Percentiles rank a stretch among this genome's conserved stretches.
These are phyloP conservation scores for Acleris cristana DNA, from an alignment of 2,888 invertebrate species.

Conservation along the genomic window DNA sequence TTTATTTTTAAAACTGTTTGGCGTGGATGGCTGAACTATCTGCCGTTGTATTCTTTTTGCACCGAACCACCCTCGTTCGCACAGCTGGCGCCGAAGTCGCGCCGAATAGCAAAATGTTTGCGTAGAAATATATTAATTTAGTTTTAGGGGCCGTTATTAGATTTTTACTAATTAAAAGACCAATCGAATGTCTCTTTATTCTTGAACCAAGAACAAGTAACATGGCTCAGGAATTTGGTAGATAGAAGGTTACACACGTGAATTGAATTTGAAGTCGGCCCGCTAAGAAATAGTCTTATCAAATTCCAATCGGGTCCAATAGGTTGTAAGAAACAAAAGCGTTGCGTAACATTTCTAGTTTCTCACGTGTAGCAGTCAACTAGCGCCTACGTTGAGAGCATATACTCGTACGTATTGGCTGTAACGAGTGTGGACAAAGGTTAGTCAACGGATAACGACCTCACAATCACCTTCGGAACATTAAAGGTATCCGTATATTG, in stretches of 20 bases:
- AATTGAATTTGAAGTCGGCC: constrained; percentile 23
- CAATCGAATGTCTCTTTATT: constrained; percentile 40
- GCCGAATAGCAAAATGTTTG: constrained; percentile 62
- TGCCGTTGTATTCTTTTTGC: constrained; percentile 18
- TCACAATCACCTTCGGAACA: background rate
- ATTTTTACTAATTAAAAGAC: constrained; percentile 58
- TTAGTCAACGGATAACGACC: constrained; percentile 20
- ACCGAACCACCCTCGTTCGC: constrained; percentile 50
- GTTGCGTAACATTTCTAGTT: constrained; percentile 20
- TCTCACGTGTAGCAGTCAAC: constrained; percentile 26
- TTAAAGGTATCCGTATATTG: too few relatives aligned
- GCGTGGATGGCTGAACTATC: constrained; percentile 9
- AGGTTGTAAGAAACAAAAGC: constrained; percentile 31
- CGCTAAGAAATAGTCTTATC: constrained; percentile 28
- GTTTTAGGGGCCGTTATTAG: constrained; percentile 54
- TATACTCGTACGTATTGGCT: constrained; percentile 7
- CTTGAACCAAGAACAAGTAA: constrained; percentile 15
- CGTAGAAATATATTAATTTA: constrained; percentile 60
- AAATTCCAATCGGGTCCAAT: constrained; percentile 21
- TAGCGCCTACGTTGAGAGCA: constrained; percentile 26
- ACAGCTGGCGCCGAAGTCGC: constrained; percentile 65
- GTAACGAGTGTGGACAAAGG: background rate
- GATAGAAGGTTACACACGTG: constrained; percentile 24
- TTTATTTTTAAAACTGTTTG: constrained; percentile 3
- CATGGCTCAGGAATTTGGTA: constrained; percentile 11